Conservation (phyloP, 2,888 invertebrate genomes). For the Deilephila porcellus region DNA sequence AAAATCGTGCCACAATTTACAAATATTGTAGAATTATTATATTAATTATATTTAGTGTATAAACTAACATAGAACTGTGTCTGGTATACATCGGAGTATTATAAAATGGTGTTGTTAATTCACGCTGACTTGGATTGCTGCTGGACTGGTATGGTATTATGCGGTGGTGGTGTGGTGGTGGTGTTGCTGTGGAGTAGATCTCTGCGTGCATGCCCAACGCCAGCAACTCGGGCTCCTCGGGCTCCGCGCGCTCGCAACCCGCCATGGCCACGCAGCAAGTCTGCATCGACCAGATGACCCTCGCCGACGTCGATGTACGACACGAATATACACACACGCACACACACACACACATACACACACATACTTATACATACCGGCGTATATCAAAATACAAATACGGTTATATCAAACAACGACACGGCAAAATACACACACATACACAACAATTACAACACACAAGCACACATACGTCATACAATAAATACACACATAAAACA, state of each 20-base stretch:
- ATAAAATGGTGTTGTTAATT: constrained; percentile 38
- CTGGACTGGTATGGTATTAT: constrained; percentile 50
- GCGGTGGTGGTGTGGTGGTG: constrained; percentile 52
- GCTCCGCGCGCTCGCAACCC: constrained; percentile 65
- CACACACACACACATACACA: not conserved
- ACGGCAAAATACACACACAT: too few relatives aligned
- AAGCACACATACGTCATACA: too few relatives aligned
- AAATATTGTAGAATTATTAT: too few relatives aligned
- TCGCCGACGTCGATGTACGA: constrained; percentile 89
- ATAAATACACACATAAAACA: too few relatives aligned
- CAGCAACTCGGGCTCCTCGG: constrained; percentile 46
- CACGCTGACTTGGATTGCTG: constrained; percentile 59
- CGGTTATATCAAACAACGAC: too few relatives aligned
- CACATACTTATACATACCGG: not conserved
- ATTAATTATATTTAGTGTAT: too few relatives aligned
- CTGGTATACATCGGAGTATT: constrained; percentile 18
- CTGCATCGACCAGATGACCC: constrained; percentile 91
- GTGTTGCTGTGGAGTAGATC: constrained; percentile 48
- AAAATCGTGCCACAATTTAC: too few relatives aligned
- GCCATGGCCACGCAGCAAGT: constrained; percentile 88
- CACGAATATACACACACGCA: not conserved
- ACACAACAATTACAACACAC: too few relatives aligned
- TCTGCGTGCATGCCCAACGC: constrained; percentile 74
- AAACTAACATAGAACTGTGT: not conserved
- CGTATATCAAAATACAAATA: too few relatives aligned